Evolutionary conservation across 2,888 invertebrate species (phyloP), one percentile per base, ranked within the genome.

Genomic region (Orgyia antiqua): DNA sequence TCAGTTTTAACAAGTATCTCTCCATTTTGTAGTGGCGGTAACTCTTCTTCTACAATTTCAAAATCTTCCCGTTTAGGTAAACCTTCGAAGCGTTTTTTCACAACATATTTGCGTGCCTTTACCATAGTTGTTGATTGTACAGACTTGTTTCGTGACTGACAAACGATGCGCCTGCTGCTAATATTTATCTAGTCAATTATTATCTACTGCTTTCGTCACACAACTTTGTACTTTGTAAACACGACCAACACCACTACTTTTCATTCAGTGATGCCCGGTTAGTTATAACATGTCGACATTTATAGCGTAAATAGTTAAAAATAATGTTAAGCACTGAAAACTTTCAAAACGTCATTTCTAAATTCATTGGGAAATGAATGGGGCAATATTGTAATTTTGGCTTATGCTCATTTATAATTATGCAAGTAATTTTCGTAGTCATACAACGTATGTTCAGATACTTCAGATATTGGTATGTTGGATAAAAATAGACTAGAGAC

Each of bases 51-150:
- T 0, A 88, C 79, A 4, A 92, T 48, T 45, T 87, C 68, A 10
- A 90, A 82, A 61, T 92, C 89, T 0, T 78, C 64, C 12, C 66
- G 54, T 52, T 88, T 88, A 0, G 91, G 90, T 13, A 77, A 61
- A 0, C 89, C 90, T 11, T 86, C 61, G 46, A 91, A 90, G 27
- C 76, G 66, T 42, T 87, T 45, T 7, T 9, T 87, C 1, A 68
- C 77, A 2, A 89, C 54, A 7, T 49, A 49, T 37, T 48, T 89
- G 46, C 84, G 87, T 10, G 87, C 87, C 26, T 75, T 78, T 21
- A 88, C 76, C 84, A 87, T 88, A 28, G 24, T 36, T 24, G 3
- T 10, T 7, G 24, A 17, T 24, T 9, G 13, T 11, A 6, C 11
- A 9, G 10, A 10, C 5, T 10, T n/a, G 10, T 10, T n/a, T 6